Evolutionary conservation across 2,797 vertebrate genomes (phyloP).

Genomic region (Petrocephalus schoutedeni): DNA sequence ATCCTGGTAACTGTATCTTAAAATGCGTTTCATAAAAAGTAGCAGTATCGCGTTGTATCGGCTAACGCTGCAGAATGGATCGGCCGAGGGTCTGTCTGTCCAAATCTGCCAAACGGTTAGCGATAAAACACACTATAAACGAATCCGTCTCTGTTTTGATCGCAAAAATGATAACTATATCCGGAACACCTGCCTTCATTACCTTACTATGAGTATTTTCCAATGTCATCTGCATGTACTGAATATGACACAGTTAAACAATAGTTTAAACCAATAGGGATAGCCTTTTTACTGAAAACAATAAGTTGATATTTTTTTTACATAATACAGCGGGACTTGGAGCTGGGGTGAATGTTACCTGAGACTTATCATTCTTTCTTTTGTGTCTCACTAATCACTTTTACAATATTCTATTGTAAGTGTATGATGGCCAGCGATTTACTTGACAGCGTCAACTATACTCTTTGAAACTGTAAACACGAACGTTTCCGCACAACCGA

Average conservation of each 20-base stretch:
- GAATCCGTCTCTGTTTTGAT: conserved; percentile 48
- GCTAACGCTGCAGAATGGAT: conserved; percentile 58
- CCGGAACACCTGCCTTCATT: conserved; percentile 53
- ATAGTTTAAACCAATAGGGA: conserved; percentile 35
- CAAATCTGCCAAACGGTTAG: conserved; percentile 47
- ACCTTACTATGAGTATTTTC: conserved; percentile 39
- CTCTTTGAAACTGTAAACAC: conserved; percentile 61
- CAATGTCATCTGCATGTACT: conserved; percentile 47
- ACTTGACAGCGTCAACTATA: conserved; percentile 49
- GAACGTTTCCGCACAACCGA: conserved; percentile 44
- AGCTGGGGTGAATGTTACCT: conserved; percentile 70
- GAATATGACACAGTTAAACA: conserved; percentile 50
- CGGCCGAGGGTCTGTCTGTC: conserved; percentile 55
- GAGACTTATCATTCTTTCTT: conserved; percentile 59
- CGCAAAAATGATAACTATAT: conserved; percentile 51
- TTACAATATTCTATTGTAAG: conserved; percentile 50
- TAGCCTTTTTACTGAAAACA: conserved; percentile 18
- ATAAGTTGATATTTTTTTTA: conserved; percentile 37
- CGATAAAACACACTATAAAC: conserved; percentile 58
- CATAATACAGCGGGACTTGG: conserved; percentile 56
- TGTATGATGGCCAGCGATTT: conserved; percentile 52
- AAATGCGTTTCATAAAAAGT: conserved; percentile 64
- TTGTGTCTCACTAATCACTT: conserved; percentile 57
- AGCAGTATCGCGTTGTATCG: conserved; percentile 42
- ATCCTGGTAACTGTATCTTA: conserved; percentile 77